These are phyloP conservation scores for Toxotes chatareus DNA, from an alignment of 2,113 vertebrate genomes.

Conservation along the genomic window DNA sequence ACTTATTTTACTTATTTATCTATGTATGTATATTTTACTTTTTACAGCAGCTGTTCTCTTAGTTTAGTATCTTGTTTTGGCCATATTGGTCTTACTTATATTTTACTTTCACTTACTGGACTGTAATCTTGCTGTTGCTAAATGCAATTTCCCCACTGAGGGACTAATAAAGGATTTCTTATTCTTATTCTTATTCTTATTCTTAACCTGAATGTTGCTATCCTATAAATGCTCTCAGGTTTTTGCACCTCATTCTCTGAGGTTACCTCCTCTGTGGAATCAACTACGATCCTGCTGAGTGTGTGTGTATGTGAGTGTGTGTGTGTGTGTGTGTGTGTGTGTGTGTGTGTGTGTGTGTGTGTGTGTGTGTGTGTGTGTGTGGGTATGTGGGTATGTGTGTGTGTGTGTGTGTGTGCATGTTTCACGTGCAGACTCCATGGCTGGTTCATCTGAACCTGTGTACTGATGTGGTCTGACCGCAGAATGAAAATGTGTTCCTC, in stretches of 20 bases:
- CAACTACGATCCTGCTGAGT: not conserved
- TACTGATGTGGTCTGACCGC: constrained; percentile 32
- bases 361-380: too few species aligned
- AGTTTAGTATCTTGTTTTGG: too few species aligned
- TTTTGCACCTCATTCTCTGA: not conserved
- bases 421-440: not conserved
- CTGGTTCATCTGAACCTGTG: constrained; percentile 18
- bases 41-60: too few species aligned
- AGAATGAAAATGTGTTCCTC: constrained; percentile 45
- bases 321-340: constrained; percentile 7
- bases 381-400: not conserved
- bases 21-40: too few species aligned
- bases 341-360: not conserved
- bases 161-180: too few species aligned
- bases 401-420: constrained; percentile 8
- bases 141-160: too few species aligned
- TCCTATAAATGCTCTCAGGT: not conserved
- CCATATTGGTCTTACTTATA: too few species aligned
- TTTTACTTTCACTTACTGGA: too few species aligned
- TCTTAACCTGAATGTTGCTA: not conserved
- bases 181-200: too few species aligned
- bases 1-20: too few species aligned
- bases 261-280: not conserved
- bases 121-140: too few species aligned
- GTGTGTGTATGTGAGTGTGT: not conserved